Conservation (phyloP, 2,113 vertebrate species). For the Vidua macroura region DNA sequence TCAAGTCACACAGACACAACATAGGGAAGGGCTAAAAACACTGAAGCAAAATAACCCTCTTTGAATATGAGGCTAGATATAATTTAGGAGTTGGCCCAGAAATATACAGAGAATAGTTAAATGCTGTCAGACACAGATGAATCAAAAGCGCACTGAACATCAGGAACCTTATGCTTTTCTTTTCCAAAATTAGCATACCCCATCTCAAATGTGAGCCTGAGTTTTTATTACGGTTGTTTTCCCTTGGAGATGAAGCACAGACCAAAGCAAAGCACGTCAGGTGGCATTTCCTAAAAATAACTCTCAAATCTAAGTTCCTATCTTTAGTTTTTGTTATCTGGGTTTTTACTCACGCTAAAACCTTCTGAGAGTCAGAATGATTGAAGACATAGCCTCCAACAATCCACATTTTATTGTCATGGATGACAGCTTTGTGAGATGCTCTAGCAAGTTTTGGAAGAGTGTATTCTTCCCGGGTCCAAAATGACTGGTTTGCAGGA, state of each 20-base stretch:
- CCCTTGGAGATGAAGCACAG: background rate
- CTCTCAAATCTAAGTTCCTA: background rate
- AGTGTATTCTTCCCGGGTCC: constrained; percentile 82
- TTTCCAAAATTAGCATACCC: background rate
- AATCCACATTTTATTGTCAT: constrained; percentile 90
- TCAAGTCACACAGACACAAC: background rate
- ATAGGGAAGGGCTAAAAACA: background rate
- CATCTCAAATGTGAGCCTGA: background rate
- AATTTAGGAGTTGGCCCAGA: background rate
- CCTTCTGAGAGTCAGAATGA: constrained; percentile 89
- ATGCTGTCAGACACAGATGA: background rate
- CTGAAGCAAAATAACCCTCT: background rate
- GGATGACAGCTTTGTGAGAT: constrained; percentile 90
- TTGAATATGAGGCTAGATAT: background rate
- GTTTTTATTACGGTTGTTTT: background rate
- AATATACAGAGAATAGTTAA: background rate
- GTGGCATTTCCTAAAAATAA: background rate
- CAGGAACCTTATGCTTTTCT: background rate
- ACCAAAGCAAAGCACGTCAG: background rate
- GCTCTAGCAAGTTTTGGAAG: constrained; percentile 83
- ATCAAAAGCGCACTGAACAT: background rate
- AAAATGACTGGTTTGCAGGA: constrained; percentile 91
- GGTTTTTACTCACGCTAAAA: constrained; percentile 88
- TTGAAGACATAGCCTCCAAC: constrained; percentile 97
- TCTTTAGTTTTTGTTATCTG: background rate